Conservation (phyloP, 2,888 invertebrate species). For the Euplexia lucipara region DNA sequence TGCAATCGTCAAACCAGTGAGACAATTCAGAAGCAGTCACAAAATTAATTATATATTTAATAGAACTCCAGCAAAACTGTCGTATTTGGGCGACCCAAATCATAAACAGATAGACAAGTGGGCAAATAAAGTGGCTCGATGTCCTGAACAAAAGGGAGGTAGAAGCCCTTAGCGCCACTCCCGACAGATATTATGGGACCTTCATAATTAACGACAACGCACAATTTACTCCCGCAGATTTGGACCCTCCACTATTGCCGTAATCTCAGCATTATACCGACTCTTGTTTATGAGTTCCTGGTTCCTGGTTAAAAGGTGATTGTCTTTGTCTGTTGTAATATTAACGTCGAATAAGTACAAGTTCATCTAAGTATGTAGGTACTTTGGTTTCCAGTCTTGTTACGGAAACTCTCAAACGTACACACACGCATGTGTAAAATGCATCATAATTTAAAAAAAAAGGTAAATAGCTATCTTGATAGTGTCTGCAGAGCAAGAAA, state of each 20-base stretch:
- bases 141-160: slow-evolving; percentile 66
- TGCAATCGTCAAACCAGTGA: slow-evolving; percentile 40
- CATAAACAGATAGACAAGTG: slow-evolving; percentile 69
- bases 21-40: slow-evolving; percentile 35
- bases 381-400: no score
- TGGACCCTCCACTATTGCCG: slow-evolving; percentile 57
- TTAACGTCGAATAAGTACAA: slow-evolving; percentile 10
- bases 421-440: no score
- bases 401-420: no score
- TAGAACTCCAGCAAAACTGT: slow-evolving; percentile 59
- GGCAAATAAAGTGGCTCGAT: slow-evolving; percentile 66
- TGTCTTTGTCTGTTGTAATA: slow-evolving; percentile 39
- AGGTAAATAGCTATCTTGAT: no score
- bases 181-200: slow-evolving; percentile 72
- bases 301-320: slow-evolving; percentile 38
- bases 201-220: slow-evolving; percentile 70
- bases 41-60: slow-evolving; percentile 60
- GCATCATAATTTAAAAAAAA: no score
- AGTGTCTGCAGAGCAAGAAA: no score
- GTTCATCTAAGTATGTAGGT: no score
- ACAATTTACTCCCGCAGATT: slow-evolving; percentile 62
- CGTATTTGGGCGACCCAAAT: slow-evolving; percentile 66
- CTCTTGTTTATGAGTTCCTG: slow-evolving; percentile 63
- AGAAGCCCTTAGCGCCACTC: slow-evolving; percentile 65
- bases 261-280: slow-evolving; percentile 64